phyloP scores from a whole-genome alignment of 2,888 invertebrate species.

The Tenthredo amoena region DNA sequence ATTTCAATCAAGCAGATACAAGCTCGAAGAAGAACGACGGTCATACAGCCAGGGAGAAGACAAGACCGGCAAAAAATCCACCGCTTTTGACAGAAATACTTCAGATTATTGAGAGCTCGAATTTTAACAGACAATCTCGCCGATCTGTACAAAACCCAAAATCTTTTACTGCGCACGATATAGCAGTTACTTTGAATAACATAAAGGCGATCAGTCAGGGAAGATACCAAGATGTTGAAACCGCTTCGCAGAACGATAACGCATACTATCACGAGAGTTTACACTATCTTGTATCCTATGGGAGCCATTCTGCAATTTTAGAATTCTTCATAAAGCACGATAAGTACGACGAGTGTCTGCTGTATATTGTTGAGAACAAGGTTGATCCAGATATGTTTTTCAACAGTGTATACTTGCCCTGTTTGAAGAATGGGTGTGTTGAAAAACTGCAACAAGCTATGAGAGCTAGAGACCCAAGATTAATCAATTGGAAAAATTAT shows the following conservation, averaged over 20 bases:
- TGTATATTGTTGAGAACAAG: slow-evolving; percentile 85
- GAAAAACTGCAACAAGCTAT: slow-evolving; percentile 83
- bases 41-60: slow-evolving; percentile 54
- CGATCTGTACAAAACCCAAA: slow-evolving; percentile 71
- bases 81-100: slow-evolving; percentile 86
- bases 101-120: slow-evolving; percentile 81
- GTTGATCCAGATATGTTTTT: slow-evolving; percentile 86
- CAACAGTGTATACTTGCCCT: slow-evolving; percentile 85
- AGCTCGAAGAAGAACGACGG: slow-evolving; percentile 2
- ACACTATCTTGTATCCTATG: slow-evolving; percentile 90
- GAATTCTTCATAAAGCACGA: slow-evolving; percentile 88
- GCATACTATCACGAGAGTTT: slow-evolving; percentile 86
- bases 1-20: slow-evolving; percentile 62
- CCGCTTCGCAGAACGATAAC: slow-evolving; percentile 60
- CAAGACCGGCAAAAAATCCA: slow-evolving; percentile 82
- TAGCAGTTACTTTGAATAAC: slow-evolving; percentile 77
- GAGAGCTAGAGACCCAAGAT: slow-evolving; percentile 83
- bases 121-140: slow-evolving; percentile 63
- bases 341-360: slow-evolving; percentile 84
- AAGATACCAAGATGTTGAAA: slow-evolving; percentile 68
- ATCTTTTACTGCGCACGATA: slow-evolving; percentile 79
- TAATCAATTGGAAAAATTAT: slow-evolving; percentile 86
- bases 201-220: slow-evolving; percentile 77
- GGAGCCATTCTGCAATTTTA: slow-evolving; percentile 86
- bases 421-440: slow-evolving; percentile 84